Percentiles rank a stretch among this genome's conserved stretches.
phyloP scores from a whole-genome alignment of 2,888 invertebrate species.

The Quadriops clusia region DNA sequence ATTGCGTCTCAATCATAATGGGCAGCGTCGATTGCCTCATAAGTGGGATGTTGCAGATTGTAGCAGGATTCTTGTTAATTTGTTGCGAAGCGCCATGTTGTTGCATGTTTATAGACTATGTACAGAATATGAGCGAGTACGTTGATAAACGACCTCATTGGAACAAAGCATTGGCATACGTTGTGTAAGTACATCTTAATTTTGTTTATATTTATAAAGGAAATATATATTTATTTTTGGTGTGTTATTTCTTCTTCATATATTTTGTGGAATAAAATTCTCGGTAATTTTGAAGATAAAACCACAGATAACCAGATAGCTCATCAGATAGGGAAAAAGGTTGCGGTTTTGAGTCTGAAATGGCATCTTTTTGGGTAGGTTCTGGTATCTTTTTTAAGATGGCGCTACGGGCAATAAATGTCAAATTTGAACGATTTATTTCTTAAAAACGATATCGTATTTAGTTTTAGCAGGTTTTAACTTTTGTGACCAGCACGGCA shows the following conservation, averaged over 20 bases:
- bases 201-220: neutral
- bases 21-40: conserved; percentile 55
- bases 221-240: conserved; percentile 1
- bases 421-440: too few species aligned
- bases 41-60: conserved; percentile 75
- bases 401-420: too few species aligned
- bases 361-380: too few species aligned
- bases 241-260: conserved; percentile 4
- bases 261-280: conserved; percentile 1
- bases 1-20: conserved; percentile 54
- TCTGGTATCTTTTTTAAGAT: too few species aligned
- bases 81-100: conserved; percentile 94
- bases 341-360: too few species aligned
- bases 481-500: too few species aligned
- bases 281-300: conserved; percentile 3
- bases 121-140: conserved; percentile 72
- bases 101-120: conserved; percentile 91
- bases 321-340: too few species aligned
- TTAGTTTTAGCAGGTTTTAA: too few species aligned
- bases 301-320: too few species aligned
- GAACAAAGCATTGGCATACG: conserved; percentile 78
- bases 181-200: conserved; percentile 62
- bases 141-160: conserved; percentile 78
- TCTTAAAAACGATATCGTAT: too few species aligned
- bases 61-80: conserved; percentile 78